phyloP scores from a whole-genome alignment of 2,888 invertebrate genomes.

The Pachycephus smyrnensis region DNA sequence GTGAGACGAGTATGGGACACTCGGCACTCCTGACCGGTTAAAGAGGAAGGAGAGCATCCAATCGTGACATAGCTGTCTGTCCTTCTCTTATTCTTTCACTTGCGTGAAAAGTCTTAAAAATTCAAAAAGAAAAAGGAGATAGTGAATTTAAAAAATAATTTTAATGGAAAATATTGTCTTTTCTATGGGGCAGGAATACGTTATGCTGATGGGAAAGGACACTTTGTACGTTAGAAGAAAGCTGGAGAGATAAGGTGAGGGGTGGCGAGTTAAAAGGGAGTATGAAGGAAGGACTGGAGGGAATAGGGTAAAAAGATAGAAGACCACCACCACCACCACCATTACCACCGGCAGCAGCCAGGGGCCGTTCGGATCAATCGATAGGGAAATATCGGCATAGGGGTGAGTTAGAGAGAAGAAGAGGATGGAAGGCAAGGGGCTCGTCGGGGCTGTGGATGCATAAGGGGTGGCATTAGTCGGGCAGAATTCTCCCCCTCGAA shows the following conservation, averaged over 20 bases:
- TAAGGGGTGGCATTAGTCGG: slow-evolving; percentile 60
- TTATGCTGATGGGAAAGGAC: too few relatives aligned
- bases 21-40: too few relatives aligned
- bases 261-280: not conserved
- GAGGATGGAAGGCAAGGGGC: slow-evolving; percentile 27
- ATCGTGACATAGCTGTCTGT: too few relatives aligned
- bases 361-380: slow-evolving; percentile 58
- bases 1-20: too few relatives aligned
- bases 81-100: too few relatives aligned
- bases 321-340: slow-evolving; percentile 18
- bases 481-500: slow-evolving; percentile 35
- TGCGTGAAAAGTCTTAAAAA: too few relatives aligned
- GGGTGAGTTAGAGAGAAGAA: slow-evolving; percentile 45
- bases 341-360: slow-evolving; percentile 14
- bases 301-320: slow-evolving; percentile 28
- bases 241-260: slow-evolving; percentile 9
- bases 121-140: too few relatives aligned
- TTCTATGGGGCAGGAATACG: too few relatives aligned
- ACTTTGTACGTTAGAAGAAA: slow-evolving; percentile 7
- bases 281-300: not conserved
- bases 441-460: slow-evolving; percentile 48
- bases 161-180: too few relatives aligned
- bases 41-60: too few relatives aligned
- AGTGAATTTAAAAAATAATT: too few relatives aligned
- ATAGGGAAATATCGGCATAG: slow-evolving; percentile 63